Conservation (phyloP, 2,797 vertebrate species). For the Periophthalmus magnuspinnatus region DNA sequence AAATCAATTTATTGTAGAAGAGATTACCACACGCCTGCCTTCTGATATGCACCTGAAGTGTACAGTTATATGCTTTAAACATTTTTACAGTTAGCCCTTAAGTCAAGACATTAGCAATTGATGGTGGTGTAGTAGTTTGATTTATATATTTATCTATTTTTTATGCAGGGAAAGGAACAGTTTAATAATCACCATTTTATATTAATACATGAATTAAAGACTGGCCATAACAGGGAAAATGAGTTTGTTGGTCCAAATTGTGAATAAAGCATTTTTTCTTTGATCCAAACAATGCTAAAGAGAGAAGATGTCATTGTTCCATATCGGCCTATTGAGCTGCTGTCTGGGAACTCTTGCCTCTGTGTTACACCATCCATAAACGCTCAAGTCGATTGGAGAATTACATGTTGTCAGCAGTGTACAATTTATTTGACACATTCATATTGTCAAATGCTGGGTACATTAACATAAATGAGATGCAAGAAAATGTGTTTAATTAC, state of each 20-base stretch:
- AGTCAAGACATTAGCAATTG: not conserved
- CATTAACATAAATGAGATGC: not conserved
- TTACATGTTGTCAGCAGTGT: constrained; percentile 2
- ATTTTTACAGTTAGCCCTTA: not conserved
- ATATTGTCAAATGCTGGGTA: constrained; percentile 1
- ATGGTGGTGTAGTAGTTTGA: not conserved
- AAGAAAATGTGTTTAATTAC: not conserved
- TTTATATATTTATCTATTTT: no score
- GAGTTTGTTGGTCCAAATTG: not conserved
- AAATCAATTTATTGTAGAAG: constrained; percentile 41
- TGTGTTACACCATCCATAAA: constrained; percentile 42
- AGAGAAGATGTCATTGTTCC: constrained; percentile 1
- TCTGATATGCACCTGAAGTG: constrained; percentile 9
- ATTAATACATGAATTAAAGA: not conserved
- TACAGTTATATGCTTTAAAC: not conserved
- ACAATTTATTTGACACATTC: not conserved
- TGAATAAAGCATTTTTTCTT: not conserved
- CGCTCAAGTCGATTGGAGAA: constrained; percentile 9
- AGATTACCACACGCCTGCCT: constrained; percentile 19
- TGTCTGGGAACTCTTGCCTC: constrained; percentile 20
- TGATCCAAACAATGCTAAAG: not conserved
- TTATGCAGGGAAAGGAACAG: not conserved
- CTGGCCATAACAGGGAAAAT: not conserved
- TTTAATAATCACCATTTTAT: not conserved
- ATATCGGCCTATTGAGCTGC: constrained; percentile 14